A percentile compares a stretch with the other conserved stretches of the same genome.
phyloP scores from a whole-genome alignment of 2,888 invertebrate species.

The Hypena proboscidalis region DNA sequence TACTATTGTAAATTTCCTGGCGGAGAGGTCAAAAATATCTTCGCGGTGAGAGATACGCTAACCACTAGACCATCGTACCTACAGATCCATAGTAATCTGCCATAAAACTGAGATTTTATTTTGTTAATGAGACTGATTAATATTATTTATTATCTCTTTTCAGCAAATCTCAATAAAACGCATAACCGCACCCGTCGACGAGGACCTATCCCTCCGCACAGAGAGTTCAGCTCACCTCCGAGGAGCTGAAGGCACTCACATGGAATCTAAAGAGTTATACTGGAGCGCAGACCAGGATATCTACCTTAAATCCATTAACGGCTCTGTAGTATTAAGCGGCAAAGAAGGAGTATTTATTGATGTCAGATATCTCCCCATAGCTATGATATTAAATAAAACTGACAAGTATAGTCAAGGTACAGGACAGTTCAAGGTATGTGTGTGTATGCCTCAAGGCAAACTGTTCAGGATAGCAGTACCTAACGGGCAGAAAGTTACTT shows the following conservation, averaged over 20 bases:
- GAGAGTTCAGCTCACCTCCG: constrained; percentile 88
- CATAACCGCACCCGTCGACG: constrained; percentile 90
- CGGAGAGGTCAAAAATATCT: too few species aligned
- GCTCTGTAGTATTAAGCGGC: constrained; percentile 88
- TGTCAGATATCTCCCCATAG: constrained; percentile 89
- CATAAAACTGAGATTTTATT: too few species aligned
- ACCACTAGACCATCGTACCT: too few species aligned
- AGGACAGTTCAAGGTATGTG: constrained; percentile 93
- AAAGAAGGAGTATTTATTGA: constrained; percentile 90
- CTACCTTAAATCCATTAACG: constrained; percentile 90
- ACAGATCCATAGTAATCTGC: too few species aligned
- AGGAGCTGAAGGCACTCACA: constrained; percentile 92
- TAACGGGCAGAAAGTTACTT: constrained; percentile 84
- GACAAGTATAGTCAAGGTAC: constrained; percentile 51
- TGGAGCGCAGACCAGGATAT: constrained; percentile 93
- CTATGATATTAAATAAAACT: constrained; percentile 69
- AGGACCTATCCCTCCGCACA: constrained; percentile 88
- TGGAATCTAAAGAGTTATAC: constrained; percentile 89
- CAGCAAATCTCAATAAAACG: constrained; percentile 89
- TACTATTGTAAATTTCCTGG: too few species aligned
- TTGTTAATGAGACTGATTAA: too few species aligned
- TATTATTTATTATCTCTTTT: constrained; percentile 3
- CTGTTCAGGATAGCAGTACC: constrained; percentile 91
- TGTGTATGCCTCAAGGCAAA: constrained; percentile 95
- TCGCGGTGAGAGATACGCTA: too few species aligned